phyloP scores from a whole-genome alignment of 2,888 invertebrate genomes.

The Campaea margaritaria region DNA sequence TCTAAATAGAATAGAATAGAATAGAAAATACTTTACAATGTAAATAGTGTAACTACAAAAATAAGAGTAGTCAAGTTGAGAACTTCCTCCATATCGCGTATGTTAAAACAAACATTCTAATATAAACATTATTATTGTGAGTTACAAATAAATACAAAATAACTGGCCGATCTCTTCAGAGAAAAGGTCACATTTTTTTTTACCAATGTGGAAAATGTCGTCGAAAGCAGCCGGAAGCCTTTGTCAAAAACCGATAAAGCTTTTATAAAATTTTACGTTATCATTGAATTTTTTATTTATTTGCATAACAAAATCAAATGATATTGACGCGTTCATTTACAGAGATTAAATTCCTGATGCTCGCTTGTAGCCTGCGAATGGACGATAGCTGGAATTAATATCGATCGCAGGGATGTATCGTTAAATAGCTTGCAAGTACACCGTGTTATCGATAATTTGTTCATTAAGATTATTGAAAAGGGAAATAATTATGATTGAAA shows the following conservation, averaged over 20 bases:
- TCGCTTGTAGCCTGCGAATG: constrained; percentile 52
- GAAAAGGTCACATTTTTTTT: no score
- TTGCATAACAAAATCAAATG: constrained; percentile 50
- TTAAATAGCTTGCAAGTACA: not conserved
- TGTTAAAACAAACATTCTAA: no score
- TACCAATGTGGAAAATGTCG: not conserved
- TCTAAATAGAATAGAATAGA: no score
- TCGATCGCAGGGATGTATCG: constrained; percentile 45
- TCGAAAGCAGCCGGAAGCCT: not conserved
- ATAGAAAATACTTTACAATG: no score
- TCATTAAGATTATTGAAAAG: no score
- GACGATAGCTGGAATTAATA: constrained; percentile 61
- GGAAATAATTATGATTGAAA: no score
- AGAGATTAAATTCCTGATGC: constrained; percentile 56
- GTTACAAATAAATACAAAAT: no score
- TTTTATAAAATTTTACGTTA: constrained; percentile 9
- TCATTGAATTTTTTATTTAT: constrained; percentile 40
- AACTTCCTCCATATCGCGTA: no score
- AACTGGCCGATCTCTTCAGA: no score
- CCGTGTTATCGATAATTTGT: constrained; percentile 15
- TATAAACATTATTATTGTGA: no score
- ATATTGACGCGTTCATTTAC: constrained; percentile 52
- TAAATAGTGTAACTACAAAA: no score
- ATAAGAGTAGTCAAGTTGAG: no score
- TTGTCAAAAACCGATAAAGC: constrained; percentile 15